Base-by-base conservation (phyloP, 2,888 invertebrate genomes). In the Resseliella maxima region DNA sequence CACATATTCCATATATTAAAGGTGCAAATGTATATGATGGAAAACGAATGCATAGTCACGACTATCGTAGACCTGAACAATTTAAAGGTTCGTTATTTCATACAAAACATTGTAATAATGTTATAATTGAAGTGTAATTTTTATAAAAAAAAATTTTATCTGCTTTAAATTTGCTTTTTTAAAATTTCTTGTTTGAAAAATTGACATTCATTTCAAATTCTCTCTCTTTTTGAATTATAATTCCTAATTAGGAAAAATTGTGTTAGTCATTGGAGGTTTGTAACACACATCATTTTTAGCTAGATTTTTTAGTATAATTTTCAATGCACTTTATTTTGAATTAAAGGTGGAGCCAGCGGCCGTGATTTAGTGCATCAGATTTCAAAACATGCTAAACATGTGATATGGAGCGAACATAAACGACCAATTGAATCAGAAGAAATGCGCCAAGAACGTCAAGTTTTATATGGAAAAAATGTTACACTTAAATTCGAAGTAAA, bases 11-110 rank as follows among this genome's bases (percentile, higher is more conserved):
- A 0, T 90, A 91, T 86, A 93, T 96, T 88, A 92, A 92, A 86
- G 96, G 96, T 27, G 91, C 94, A 86, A 93, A 95, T 86, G 90
- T 91, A 41, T 96, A 94, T 89, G 89, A 92, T 89, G 94, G 94
- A 89, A 89, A 88, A 59, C 90, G 90, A 87, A 87, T 90, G n/a
- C 98, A 98, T 92, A 97, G 97, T 89, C 97, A 97, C 90, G 94
- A 96, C 89, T 98, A 96, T 91, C 92, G 97, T 86, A 92, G 92
- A 1, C 94, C 96, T 0, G 94, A 95, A 86, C 90, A 92, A 15
- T 98, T 94, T 90, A 87, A 88, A 88, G 94, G 92, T 88, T 92
- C 15, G 50, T 18, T n/a, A n/a, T n/a, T n/a, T n/a, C n/a, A n/a
- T n/a, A n/a, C n/a, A n/a, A n/a, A n/a, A n/a, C n/a, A n/a, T n/a